Base-by-base conservation (phyloP, 2,113 vertebrate genomes). In the Hipposideros armiger region DNA sequence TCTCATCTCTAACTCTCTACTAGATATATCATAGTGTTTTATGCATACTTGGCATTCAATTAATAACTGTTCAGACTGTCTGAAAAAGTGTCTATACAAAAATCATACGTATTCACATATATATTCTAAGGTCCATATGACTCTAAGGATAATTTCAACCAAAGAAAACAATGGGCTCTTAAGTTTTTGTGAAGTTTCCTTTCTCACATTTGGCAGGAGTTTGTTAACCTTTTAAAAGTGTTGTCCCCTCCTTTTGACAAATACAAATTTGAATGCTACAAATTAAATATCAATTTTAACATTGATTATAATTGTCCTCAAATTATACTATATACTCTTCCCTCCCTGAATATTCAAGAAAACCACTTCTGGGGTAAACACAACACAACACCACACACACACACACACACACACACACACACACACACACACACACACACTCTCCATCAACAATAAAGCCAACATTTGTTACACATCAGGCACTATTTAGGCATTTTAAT, bases 61-160 rank as follows among this genome's bases (percentile, higher is more conserved):
- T 50, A 87, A 84, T 58, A 90, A 82, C 40, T 64, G 52, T 54
- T 7, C 20, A n/a, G 50, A 58, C 9, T 60, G 13, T 72, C 64
- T 88, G 16, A 54, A 47, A 58, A 76, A 78, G 13, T 56, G 30
- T 60, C 47, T 78, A 19, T 28, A 83, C 36, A 42, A 92, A 95
- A 89, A 88, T 80, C 30, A 19, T 14, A 91, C 2, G 19, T 19
- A 42, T 24, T 67, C 8, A 74, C 9, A 5, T 4, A 77, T 11
- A 60, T 24, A 85, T 66, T n/a, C 72, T 56, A 42, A 95, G 36
- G 50, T 22, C 47, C 47, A 32, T 15, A n/a, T 19, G 14, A 50
- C 36, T 91, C 2, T 69, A 83, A 92, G 50, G 40, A 22, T 26
- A 45, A 93, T 94, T 94, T 95, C 74, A 93, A 32, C 7, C 30